Percentiles rank a stretch among this genome's conserved stretches.
These are phyloP conservation scores for Microctonus hyperodae DNA, from an alignment of 2,888 invertebrate genomes.

Conservation along the genomic window DNA sequence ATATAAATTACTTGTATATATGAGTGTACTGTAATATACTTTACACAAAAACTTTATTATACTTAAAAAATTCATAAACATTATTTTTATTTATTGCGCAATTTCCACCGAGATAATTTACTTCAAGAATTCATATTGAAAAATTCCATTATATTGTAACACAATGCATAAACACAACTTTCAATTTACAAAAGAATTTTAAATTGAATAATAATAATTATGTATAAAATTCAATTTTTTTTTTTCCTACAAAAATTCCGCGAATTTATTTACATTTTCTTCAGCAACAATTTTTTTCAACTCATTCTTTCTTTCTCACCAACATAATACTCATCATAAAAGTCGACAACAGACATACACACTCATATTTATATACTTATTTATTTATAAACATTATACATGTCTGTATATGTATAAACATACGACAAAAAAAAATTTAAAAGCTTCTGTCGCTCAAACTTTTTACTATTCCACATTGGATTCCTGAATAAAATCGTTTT, in stretches of 20 bases:
- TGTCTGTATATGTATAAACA: background rate
- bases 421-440: background rate
- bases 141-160: background rate
- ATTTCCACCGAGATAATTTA: background rate
- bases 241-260: too few species aligned
- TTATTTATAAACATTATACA: background rate
- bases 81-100: background rate
- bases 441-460: slow-evolving; percentile 19
- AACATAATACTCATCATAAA: too few species aligned
- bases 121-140: background rate
- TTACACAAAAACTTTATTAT: background rate
- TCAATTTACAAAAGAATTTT: too few species aligned
- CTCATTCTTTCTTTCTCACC: too few species aligned
- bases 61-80: background rate
- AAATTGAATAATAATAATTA: too few species aligned
- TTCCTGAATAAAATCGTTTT: slow-evolving; percentile 33
- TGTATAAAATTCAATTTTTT: too few species aligned
- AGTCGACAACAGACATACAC: too few species aligned
- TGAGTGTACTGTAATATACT: too few species aligned
- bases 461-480: slow-evolving; percentile 1
- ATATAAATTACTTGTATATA: too few species aligned
- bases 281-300: too few species aligned
- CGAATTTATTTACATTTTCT: too few species aligned
- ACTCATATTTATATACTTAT: too few species aligned
- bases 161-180: background rate